Evolutionary conservation across 2,888 invertebrate genomes (phyloP), one percentile per base, ranked within the genome.

Genomic region (Agonopterix subpropinquella): DNA sequence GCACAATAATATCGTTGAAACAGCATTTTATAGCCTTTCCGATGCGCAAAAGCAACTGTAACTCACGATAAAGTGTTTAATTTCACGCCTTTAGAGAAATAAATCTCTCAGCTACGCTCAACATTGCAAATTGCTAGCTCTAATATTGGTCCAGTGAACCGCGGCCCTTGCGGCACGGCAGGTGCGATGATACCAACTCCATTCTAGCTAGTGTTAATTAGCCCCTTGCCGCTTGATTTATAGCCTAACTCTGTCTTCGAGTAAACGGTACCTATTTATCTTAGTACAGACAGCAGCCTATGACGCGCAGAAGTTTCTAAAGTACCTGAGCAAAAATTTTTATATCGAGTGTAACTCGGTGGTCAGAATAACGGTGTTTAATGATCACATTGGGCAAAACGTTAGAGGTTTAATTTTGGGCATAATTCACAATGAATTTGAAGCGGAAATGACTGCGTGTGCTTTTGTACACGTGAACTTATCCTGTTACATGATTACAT

Each of bases 401-500:
- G 28, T 28, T 28, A 28, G 28, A 15, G 13, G 44, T 51, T 45
- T 9, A 43, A 48, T 43, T 48, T 47, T 36, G 41, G 35, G 50
- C 11, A 51, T 49, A 49, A 53, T 55, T 57, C 57, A 55, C 48
- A 54, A 56, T 56, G 47, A 56, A 60, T 59, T 58, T 49, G 49
- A 53, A 62, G 57, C 65, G 66, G 65, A 68, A 64, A 59, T 54
- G 56, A 56, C 54, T 51, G 58, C 52, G 57, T 60, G 56, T 53
- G 47, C 18, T 36, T 51, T 45, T 45, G 57, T 47, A 60, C 55
- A 58, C 59, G 56, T 56, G 54, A 61, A 58, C 57, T 68, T 70
- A 71, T 70, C 70, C 64, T 57, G 70, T 70, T 68, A 76, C 73
- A 83, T 80, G 77, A 70, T 70, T 68, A 76, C 73, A 83, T 80